These are phyloP conservation scores for Tenthredo amoena DNA, from an alignment of 2,888 invertebrate genomes.

Conservation along the genomic window DNA sequence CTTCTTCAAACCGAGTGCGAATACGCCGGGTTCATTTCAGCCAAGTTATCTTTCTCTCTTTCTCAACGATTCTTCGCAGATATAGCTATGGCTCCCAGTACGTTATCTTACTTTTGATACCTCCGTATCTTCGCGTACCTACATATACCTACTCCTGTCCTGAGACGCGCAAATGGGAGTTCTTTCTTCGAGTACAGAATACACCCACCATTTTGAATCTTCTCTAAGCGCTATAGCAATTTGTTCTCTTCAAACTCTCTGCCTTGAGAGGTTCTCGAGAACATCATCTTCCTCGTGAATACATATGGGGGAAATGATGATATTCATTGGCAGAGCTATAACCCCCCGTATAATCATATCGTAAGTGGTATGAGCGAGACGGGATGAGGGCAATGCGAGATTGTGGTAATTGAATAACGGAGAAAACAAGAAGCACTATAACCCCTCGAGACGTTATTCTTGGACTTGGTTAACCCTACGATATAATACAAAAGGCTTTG, in stretches of 20 bases:
- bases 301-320: conserved; percentile 6
- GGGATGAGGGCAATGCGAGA: not conserved
- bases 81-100: not conserved
- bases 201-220: conserved; percentile 22
- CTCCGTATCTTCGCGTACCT: conserved; percentile 8
- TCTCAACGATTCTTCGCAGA: not conserved
- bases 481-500: not conserved
- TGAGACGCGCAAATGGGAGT: conserved; percentile 34
- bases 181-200: conserved; percentile 27
- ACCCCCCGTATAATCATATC: not conserved
- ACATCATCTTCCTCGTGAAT: not conserved
- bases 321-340: not conserved
- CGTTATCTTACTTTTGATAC: conserved; percentile 15
- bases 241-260: conserved; percentile 27
- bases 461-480: conserved; percentile 20
- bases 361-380: not conserved
- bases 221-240: conserved; percentile 30
- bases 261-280: not conserved
- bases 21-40: not conserved
- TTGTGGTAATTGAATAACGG: not conserved
- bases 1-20: not conserved
- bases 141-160: not conserved
- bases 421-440: conserved; percentile 6
- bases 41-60: not conserved
- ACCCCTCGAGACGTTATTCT: conserved; percentile 29